Base-by-base conservation (phyloP, 2,888 invertebrate genomes). In the Urechis unicinctus region DNA sequence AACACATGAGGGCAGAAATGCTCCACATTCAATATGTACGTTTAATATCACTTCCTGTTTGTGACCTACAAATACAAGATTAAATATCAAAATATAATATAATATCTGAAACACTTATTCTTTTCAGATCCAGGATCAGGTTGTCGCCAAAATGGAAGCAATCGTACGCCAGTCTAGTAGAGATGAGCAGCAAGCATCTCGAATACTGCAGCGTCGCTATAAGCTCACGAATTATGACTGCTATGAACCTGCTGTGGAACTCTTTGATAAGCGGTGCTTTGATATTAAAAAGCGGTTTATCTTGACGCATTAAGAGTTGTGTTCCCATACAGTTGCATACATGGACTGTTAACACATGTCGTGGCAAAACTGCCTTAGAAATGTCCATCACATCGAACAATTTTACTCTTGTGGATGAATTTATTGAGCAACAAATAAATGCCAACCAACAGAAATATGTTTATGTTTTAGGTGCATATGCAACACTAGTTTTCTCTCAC, bases 211-310 rank as follows among this genome's bases (percentile, higher is more conserved):
- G 29, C n/a, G 30, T 22, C 65, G 65, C 26, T 61, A 64, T 50
- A 59, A 61, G n/a, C 64, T 78, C 44, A 65, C 56, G 13, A 63
- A 73, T 55, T 68, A 70, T 56, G 68, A 69, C 17, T 81, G 81
- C 63, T 81, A 81, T 66, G 73, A 74, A 58, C 59, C 65, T 21
- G 69, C 70, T 17, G 70, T 75, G 13, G 67, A 69, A 43, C 55
- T 69, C 53, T 75, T 79, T 57, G 68, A 70, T 50, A 60, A 68
- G 41, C 65, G 66, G 25, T 81, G 81, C 64, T 75, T 78, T 61
- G 72, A 75, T 52, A 68, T 80, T 42, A 72, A 74, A 45, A 65
- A 73, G 72, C 80, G 79, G 72, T 80, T 80, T 68, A 68, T 66
- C 6, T 50, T 9, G 9, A 13, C 4, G 9, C 9, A 28, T 9